A percentile compares a stretch with the other conserved stretches of the same genome.
phyloP scores from a whole-genome alignment of 2,797 vertebrate genomes.

The Agapornis canus region DNA sequence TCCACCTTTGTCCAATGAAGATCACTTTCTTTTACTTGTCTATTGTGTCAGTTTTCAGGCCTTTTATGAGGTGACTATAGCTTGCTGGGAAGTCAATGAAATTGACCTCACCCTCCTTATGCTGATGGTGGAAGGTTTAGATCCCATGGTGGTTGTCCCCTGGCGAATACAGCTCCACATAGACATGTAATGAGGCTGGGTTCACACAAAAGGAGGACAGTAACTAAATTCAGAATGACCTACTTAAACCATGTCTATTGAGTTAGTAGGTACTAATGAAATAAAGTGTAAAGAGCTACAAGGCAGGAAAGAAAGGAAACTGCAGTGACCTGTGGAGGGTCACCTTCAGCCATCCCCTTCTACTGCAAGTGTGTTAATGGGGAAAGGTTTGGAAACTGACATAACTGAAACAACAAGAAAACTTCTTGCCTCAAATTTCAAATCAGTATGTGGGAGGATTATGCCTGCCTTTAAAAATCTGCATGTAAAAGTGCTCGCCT shows the following conservation, averaged over 20 bases:
- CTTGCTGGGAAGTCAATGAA: neutral
- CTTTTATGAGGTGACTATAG: neutral
- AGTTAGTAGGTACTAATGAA: slow-evolving; percentile 42
- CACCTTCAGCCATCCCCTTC: slow-evolving; percentile 7
- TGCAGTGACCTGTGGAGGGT: neutral
- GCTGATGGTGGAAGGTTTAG: neutral
- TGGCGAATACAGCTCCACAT: neutral
- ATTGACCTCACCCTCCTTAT: neutral
- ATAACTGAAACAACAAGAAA: neutral
- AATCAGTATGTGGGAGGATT: neutral
- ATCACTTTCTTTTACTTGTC: neutral
- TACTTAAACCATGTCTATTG: slow-evolving; percentile 2
- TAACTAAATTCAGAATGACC: slow-evolving; percentile 57
- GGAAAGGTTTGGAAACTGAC: neutral
- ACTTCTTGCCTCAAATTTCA: neutral
- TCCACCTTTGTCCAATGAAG: neutral
- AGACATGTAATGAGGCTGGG: neutral
- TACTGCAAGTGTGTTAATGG: neutral
- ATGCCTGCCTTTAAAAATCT: neutral
- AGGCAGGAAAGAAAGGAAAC: neutral
- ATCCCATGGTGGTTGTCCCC: neutral
- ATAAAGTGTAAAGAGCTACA: neutral
- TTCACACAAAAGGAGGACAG: slow-evolving; percentile 30
- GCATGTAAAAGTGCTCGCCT: neutral
- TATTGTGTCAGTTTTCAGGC: neutral